Evolutionary conservation across 2,113 vertebrate species (phyloP).

Genomic region (Picathartes gymnocephalus): DNA sequence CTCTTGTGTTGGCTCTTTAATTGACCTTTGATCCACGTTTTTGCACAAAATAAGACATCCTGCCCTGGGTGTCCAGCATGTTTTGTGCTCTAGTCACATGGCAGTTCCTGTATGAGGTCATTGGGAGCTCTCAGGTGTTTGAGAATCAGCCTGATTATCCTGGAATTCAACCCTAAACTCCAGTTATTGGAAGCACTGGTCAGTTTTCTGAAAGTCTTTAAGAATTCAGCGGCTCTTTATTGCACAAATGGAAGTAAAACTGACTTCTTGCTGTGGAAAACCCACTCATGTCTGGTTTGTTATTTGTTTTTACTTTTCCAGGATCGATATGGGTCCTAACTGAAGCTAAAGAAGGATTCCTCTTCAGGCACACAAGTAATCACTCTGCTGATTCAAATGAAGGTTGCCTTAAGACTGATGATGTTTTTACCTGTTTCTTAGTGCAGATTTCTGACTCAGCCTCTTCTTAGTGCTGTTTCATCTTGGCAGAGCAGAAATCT

Average conservation of each 20-base stretch:
- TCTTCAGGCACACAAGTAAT: background rate
- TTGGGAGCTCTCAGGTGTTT: background rate
- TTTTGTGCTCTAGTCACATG: background rate
- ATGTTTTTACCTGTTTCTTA: background rate
- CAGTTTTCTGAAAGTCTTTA: background rate
- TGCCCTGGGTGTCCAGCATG: background rate
- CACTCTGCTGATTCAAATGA: background rate
- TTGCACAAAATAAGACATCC: background rate
- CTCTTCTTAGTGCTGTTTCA: background rate
- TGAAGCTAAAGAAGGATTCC: background rate
- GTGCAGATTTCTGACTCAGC: background rate
- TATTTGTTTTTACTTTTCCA: background rate
- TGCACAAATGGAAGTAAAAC: background rate
- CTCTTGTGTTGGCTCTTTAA: background rate
- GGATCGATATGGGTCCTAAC: slow-evolving; percentile 77
- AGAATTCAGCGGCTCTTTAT: background rate
- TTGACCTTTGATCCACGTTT: background rate
- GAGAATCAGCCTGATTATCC: background rate
- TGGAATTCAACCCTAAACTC: background rate
- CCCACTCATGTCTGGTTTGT: background rate
- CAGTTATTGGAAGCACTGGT: background rate
- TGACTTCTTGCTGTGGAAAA: background rate
- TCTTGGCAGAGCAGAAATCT: background rate
- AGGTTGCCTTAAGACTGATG: slow-evolving; percentile 49
- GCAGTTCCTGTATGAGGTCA: background rate